A percentile compares a stretch with the other conserved stretches of the same genome.
Conservation (phyloP, 2,113 vertebrate genomes). For the Rousettus leschenaultii region DNA sequence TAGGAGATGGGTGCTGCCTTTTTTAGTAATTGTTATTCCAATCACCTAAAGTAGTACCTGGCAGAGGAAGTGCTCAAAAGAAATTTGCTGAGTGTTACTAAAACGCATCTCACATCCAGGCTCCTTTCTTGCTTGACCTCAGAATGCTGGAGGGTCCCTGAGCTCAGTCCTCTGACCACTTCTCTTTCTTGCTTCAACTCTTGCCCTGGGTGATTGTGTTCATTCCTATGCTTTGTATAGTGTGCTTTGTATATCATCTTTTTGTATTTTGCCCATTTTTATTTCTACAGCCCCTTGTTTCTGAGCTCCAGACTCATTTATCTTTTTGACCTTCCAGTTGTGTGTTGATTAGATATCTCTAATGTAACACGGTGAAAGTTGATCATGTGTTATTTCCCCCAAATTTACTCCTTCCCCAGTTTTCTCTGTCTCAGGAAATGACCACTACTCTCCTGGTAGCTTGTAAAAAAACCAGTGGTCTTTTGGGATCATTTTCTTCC, state of each 20-base stretch:
- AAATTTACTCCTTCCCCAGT: background rate
- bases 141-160: no score
- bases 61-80: background rate
- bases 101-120: background rate
- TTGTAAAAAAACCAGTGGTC: background rate
- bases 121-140: background rate
- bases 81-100: background rate
- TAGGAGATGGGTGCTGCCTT: no score
- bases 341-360: background rate
- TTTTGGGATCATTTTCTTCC: background rate
- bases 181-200: background rate
- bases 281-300: background rate
- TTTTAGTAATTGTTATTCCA: background rate
- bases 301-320: background rate
- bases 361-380: background rate
- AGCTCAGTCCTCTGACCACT: background rate
- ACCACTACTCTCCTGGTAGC: background rate
- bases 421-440: background rate
- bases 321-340: background rate
- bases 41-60: background rate
- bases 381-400: background rate
- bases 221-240: accelerated
- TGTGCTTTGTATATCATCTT: accelerated
- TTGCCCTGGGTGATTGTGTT: background rate
- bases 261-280: background rate